These are phyloP conservation scores for Palaemon carinicauda DNA, from an alignment of 1,140 invertebrate genomes.

Conservation along the genomic window DNA sequence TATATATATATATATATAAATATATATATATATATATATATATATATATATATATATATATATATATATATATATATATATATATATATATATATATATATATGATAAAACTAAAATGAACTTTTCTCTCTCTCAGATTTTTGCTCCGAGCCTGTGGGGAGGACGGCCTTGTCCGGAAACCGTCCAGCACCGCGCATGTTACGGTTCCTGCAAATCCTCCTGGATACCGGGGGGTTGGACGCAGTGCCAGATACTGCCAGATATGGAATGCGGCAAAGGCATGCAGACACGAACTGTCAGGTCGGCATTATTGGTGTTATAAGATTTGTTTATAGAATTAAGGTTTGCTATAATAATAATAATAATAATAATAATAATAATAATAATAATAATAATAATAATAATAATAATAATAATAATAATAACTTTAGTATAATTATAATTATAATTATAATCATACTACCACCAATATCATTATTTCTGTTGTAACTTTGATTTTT, in stretches of 20 bases:
- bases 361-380: not conserved
- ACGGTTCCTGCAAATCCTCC: conserved; percentile 61
- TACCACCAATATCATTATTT: too few species aligned
- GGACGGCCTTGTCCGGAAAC: conserved; percentile 64
- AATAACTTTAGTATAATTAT: not conserved
- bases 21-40: not conserved
- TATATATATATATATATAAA: not conserved
- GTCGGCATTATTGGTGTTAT: conserved; percentile 61
- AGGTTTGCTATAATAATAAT: not conserved
- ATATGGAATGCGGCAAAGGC: conserved; percentile 65
- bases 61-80: not conserved
- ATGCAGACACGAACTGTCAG: conserved; percentile 65
- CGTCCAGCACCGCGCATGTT: conserved; percentile 40
- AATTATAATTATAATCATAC: not conserved
- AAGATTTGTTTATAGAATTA: too few species aligned
- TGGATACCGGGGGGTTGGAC: conserved; percentile 66
- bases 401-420: not conserved
- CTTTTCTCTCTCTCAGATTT: conserved; percentile 45
- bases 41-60: not conserved
- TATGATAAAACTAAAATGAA: not conserved
- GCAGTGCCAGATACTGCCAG: conserved; percentile 68
- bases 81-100: conserved; percentile 2
- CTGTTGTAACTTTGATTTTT: too few species aligned
- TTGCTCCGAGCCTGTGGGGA: conserved; percentile 60
- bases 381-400: not conserved